These are phyloP conservation scores for Diplosoma virens DNA, from an alignment of 23 tunicate genomes.

Conservation along the genomic window DNA sequence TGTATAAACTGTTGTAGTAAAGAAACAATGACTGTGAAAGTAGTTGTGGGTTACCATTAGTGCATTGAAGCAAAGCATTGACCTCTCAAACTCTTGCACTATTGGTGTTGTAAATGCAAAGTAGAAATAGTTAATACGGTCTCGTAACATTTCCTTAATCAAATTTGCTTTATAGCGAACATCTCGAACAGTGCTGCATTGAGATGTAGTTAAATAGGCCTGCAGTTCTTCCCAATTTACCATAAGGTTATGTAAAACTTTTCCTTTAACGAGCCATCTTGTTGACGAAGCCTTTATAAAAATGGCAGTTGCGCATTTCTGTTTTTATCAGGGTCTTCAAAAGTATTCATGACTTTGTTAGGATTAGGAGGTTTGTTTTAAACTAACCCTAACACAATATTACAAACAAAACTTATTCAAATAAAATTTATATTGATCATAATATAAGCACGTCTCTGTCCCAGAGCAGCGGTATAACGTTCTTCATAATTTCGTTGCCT, in stretches of 20 bases:
- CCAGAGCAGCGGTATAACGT: no score
- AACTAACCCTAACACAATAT: no score
- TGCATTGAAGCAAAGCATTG: slow-evolving; percentile 8
- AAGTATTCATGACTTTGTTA: slow-evolving; percentile 22
- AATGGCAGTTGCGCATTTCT: slow-evolving; percentile 21
- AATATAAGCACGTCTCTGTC: no score
- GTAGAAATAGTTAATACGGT: no score
- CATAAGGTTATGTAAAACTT: slow-evolving; percentile 19
- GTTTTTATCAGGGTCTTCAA: not conserved
- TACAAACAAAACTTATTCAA: no score
- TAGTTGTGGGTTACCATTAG: not conserved
- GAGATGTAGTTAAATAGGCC: not conserved
- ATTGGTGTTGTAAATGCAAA: slow-evolving; percentile 31
- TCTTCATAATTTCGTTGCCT: no score
- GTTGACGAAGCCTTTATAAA: slow-evolving; percentile 19
- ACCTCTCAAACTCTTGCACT: slow-evolving; percentile 36
- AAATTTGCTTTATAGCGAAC: slow-evolving; percentile 25
- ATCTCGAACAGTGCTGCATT: not conserved
- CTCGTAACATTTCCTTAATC: slow-evolving; percentile 34
- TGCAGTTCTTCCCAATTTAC: slow-evolving; percentile 20
- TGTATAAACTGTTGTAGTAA: not conserved
- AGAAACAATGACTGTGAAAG: no score
- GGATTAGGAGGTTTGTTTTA: no score
- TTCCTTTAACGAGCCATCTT: slow-evolving; percentile 31
- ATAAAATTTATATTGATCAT: no score